Evolutionary conservation across 2,888 invertebrate species (phyloP), one percentile per base, ranked within the genome.

Genomic region (Leucoma salicis): DNA sequence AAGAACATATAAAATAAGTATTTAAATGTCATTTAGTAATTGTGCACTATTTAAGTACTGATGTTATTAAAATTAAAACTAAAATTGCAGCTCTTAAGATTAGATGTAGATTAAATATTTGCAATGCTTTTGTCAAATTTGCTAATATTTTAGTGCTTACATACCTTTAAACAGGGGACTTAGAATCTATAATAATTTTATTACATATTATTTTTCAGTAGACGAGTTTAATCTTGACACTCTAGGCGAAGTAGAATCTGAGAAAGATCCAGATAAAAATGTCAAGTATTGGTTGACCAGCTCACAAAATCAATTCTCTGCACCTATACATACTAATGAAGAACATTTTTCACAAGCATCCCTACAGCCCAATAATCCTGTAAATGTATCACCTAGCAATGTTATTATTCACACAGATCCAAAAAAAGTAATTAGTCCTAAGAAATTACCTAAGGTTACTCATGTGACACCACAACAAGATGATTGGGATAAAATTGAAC

Each of bases 401-500:
- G 67, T 80, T 39, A 75, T 82, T 56, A 62, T 85, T 27, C 84
- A 86, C 42, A 46, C 66, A 13, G 39, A 56, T 31, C 68, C 60
- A 16, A 70, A 67, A 45, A 78, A 71, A 46, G 48, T 46, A 42
- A 46, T 28, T 29, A 70, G 51, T 42, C 66, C 74, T 28, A 42
- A 52, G 32, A 75, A 74, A 58, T 55, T 72, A 35, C 43, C 54
- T 32, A 75, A 75, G 58, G 55, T 73, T 33, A 6, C 16, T 4
- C 61, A 66, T 66, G 53, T 68, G 2, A 63, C 67, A 44, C 61
- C 63, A 48, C 58, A 72, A 39, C 85, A 87, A 69, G 77, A 79
- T 60, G 85, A 86, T 60, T 87, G 83, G 86, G 86, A 88, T 47
- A 83, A 82, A 66, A 88, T 89, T 56, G 87, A 88, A 66, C 51